These are phyloP conservation scores for Micrasema longulum DNA, from an alignment of 1,140 invertebrate genomes.

Conservation along the genomic window DNA sequence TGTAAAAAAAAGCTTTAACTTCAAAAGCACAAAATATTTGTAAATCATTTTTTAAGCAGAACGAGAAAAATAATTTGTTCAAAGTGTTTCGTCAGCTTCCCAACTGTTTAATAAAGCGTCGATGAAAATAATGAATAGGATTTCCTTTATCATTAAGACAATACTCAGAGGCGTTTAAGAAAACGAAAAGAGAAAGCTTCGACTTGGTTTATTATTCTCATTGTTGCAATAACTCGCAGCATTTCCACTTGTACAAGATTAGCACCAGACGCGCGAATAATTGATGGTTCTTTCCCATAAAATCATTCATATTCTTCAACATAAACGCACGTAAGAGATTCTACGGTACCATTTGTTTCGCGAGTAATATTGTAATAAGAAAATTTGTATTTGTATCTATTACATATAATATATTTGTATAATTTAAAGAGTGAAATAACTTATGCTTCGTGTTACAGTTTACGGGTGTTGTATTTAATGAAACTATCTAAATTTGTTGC, in stretches of 20 bases:
- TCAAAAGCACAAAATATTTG: neutral
- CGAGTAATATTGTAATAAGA: neutral
- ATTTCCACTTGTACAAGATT: conserved; percentile 15
- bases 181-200: conserved; percentile 14
- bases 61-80: neutral
- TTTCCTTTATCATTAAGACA: conserved; percentile 11
- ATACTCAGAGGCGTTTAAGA: conserved; percentile 21
- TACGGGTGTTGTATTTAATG: too few species aligned
- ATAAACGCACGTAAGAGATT: neutral
- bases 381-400: neutral
- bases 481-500: too few species aligned
- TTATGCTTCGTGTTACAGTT: too few species aligned
- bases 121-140: conserved; percentile 4
- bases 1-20: neutral
- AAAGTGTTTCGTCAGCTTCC: neutral
- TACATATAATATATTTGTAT: neutral
- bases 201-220: conserved; percentile 9
- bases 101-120: neutral
- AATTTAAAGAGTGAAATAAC: neutral
- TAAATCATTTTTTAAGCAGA: neutral
- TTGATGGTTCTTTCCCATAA: conserved; percentile 3
- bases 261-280: conserved; percentile 6
- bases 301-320: neutral
- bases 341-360: too few species aligned
- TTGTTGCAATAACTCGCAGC: conserved; percentile 18